A percentile compares a stretch with the other conserved stretches of the same genome.
These are phyloP conservation scores for Vespertilio murinus DNA, from an alignment of 2,797 vertebrate species.

Conservation along the genomic window DNA sequence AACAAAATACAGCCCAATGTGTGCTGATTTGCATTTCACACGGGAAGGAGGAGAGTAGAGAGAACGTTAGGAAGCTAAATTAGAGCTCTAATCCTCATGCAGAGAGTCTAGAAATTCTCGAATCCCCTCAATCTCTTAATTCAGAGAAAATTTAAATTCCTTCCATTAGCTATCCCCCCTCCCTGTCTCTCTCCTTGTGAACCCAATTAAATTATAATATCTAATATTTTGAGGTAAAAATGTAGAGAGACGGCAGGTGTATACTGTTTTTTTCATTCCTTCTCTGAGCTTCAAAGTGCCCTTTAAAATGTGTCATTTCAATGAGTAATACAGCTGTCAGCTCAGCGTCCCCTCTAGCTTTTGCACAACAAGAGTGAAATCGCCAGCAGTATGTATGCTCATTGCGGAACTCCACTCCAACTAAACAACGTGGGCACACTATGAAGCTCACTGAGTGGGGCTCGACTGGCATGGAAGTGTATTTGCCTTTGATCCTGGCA, in stretches of 20 bases:
- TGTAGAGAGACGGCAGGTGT: neutral
- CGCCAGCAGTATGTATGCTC: constrained; percentile 13
- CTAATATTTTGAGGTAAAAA: neutral
- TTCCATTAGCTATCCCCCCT: neutral
- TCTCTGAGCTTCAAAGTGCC: constrained; percentile 60
- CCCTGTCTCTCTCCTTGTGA: neutral
- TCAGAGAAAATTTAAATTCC: neutral
- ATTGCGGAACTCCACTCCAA: constrained; percentile 37
- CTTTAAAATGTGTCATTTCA: constrained; percentile 65
- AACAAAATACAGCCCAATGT: neutral
- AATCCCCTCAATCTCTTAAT: neutral
- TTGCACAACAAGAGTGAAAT: constrained; percentile 2
- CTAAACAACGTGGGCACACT: constrained; percentile 64
- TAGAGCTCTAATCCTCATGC: neutral
- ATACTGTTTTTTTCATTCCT: neutral
- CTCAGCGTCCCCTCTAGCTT: constrained; percentile 37
- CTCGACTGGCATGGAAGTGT: constrained; percentile 63
- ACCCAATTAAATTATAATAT: neutral
- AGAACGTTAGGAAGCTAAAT: neutral
- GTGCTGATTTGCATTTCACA: neutral
- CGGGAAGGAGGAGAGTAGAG: neutral
- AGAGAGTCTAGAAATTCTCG: neutral
- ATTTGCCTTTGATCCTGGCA: constrained; percentile 68
- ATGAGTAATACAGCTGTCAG: constrained; percentile 67
- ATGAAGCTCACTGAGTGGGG: constrained; percentile 20